A percentile compares a stretch with the other conserved stretches of the same genome.
These are phyloP conservation scores for Cheilosia impressa DNA, from an alignment of 2,888 invertebrate species.

Conservation along the genomic window DNA sequence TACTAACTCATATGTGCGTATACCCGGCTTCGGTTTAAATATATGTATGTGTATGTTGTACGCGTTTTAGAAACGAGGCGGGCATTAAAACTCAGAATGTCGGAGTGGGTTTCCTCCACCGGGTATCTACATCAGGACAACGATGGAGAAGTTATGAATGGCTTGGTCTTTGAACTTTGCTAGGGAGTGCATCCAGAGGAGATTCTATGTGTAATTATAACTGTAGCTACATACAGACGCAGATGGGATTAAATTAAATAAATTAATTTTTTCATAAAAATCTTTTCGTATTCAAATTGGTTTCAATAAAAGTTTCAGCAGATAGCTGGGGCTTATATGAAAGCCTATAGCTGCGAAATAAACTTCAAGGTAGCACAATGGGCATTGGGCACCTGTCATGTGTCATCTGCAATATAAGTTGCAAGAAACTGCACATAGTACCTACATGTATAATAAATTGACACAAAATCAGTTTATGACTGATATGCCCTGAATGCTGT, in stretches of 20 bases:
- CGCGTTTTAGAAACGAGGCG: conserved; percentile 4
- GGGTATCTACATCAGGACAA: background rate
- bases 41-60: background rate
- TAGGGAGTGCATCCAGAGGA: background rate
- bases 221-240: background rate
- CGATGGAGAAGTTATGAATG: conserved; percentile 28
- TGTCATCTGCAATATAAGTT: no score
- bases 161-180: conserved; percentile 53
- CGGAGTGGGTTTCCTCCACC: background rate
- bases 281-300: background rate
- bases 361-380: no score
- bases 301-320: no score
- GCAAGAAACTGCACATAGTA: no score
- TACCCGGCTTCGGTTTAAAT: background rate
- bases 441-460: no score
- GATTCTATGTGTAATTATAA: conserved; percentile 4
- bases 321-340: no score
- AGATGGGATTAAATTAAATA: conserved; percentile 23
- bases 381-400: no score
- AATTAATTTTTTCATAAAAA: conserved; percentile 16
- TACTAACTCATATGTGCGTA: conserved; percentile 47
- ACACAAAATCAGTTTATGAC: no score
- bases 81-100: background rate
- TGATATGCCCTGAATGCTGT: no score
- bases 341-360: no score